These are phyloP conservation scores for Pelobates cultripes DNA, from an alignment of 2,797 vertebrate genomes.

Conservation along the genomic window DNA sequence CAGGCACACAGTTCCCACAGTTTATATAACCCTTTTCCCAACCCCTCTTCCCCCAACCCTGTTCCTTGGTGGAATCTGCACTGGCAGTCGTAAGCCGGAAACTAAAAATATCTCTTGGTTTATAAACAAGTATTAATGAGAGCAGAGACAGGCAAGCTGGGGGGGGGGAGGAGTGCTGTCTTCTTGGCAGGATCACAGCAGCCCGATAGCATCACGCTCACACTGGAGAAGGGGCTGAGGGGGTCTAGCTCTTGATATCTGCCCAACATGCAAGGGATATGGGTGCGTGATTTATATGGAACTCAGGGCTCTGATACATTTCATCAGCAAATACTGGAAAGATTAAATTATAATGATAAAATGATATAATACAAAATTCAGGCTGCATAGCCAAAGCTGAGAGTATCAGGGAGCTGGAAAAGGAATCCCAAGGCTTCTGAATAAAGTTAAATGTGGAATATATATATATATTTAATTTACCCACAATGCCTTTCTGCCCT, in stretches of 20 bases:
- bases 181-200: conserved; percentile 55
- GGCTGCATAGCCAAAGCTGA: no score
- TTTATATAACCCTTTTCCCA: conserved; percentile 71
- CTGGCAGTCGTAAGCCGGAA: conserved; percentile 75
- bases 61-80: conserved; percentile 71
- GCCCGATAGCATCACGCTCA: conserved; percentile 19
- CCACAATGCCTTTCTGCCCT: no score
- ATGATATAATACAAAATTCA: no score
- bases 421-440: no score
- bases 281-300: no score
- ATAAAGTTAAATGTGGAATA: no score
- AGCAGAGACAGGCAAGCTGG: conserved; percentile 61
- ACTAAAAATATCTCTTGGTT: conserved; percentile 78
- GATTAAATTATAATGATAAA: no score
- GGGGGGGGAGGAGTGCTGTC: conserved; percentile 27
- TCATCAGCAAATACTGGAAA: no score
- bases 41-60: conserved; percentile 50
- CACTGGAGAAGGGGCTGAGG: conserved; percentile 39
- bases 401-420: no score
- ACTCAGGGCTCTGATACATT: no score
- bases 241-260: conserved; percentile 12
- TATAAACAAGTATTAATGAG: conserved; percentile 79
- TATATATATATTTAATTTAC: no score
- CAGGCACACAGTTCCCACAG: conserved; percentile 57
- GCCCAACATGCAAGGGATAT: not conserved